Conservation (phyloP, 2,888 invertebrate species). For the Seira musarum region DNA sequence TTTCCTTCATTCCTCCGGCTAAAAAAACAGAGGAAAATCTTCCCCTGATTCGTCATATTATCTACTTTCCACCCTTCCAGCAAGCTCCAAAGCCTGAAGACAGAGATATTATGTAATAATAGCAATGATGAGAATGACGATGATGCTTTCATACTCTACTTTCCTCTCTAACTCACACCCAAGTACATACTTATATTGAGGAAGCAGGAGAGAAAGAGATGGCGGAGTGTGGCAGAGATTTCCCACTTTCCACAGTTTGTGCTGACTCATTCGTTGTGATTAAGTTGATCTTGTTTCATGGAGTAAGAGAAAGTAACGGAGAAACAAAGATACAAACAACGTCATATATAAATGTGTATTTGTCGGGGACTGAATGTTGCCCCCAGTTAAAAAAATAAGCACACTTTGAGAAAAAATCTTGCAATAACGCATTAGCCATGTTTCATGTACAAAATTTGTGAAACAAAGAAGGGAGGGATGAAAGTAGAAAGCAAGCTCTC, state of each 20-base stretch:
- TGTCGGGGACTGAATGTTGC: constrained; percentile 10
- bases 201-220: too few species aligned
- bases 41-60: constrained; percentile 15
- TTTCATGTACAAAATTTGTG: constrained; percentile 7
- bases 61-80: not conserved
- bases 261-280: constrained; percentile 27
- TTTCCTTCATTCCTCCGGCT: constrained; percentile 2
- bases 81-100: constrained; percentile 2
- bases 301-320: not conserved
- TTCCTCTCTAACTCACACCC: not conserved
- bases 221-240: too few species aligned
- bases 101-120: constrained; percentile 10
- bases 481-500: not conserved
- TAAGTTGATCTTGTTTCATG: constrained; percentile 24
- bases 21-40: not conserved
- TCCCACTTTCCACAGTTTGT: not conserved
- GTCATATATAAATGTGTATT: not conserved
- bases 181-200: too few species aligned
- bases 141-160: not conserved
- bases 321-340: not conserved
- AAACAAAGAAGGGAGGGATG: not conserved
- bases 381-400: constrained; percentile 24
- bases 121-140: constrained; percentile 7
- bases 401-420: not conserved
- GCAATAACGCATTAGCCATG: constrained; percentile 8